A percentile compares a stretch with the other conserved stretches of the same genome.
Evolutionary conservation across 1,140 invertebrate genomes (phyloP).

Genomic region (Sogatella furcifera): DNA sequence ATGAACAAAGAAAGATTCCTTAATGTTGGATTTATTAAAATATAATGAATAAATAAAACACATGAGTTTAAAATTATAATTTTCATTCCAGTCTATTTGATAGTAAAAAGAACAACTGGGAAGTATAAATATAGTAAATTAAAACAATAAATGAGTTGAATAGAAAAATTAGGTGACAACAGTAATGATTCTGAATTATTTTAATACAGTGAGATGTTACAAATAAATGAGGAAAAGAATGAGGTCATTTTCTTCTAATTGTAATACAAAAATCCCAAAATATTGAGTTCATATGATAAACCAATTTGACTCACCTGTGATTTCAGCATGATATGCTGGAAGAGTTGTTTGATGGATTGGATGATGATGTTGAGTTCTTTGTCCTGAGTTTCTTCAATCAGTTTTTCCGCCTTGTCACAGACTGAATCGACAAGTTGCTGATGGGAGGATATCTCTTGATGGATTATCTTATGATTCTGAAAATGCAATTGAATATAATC

Average conservation of each 20-base stretch:
- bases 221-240: no score
- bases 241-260: no score
- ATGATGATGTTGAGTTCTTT: slow-evolving; percentile 74
- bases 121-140: no score
- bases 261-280: neutral
- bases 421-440: slow-evolving; percentile 80
- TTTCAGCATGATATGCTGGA: slow-evolving; percentile 76
- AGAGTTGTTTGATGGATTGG: slow-evolving; percentile 80
- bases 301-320: slow-evolving; percentile 43
- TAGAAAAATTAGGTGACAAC: neutral
- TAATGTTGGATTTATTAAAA: no score
- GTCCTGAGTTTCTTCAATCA: slow-evolving; percentile 83
- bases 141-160: neutral
- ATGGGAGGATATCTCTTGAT: slow-evolving; percentile 91
- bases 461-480: slow-evolving; percentile 85
- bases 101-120: no score
- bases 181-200: neutral
- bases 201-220: no score
- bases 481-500: neutral
- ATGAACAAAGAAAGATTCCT: neutral
- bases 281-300: neutral
- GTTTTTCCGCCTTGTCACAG: slow-evolving; percentile 79
- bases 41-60: no score
- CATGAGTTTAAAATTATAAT: neutral
- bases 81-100: no score